Percentiles rank a stretch among this genome's conserved stretches.
Evolutionary conservation across 1,140 invertebrate species (phyloP).

Genomic region (Pseudomyrmex flavicornis): DNA sequence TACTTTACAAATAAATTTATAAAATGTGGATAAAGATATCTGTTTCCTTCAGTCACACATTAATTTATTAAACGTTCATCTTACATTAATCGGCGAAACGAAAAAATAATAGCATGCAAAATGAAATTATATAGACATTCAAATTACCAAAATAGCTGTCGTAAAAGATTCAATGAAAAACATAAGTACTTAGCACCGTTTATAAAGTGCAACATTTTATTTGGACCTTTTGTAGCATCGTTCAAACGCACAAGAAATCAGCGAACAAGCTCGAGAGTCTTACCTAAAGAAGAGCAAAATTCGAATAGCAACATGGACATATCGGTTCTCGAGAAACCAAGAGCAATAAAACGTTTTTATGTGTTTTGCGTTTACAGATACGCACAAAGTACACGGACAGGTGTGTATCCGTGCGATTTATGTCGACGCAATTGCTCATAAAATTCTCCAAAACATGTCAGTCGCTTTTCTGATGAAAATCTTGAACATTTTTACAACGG

Average conservation of each 20-base stretch:
- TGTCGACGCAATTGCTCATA: slow-evolving; percentile 32
- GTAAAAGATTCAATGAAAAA: background rate
- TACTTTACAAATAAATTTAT: background rate
- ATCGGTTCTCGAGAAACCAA: slow-evolving; percentile 36
- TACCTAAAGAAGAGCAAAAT: slow-evolving; percentile 1
- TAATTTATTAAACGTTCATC: background rate
- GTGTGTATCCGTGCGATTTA: slow-evolving; percentile 58
- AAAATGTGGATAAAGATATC: too few relatives aligned
- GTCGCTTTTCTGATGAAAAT: slow-evolving; percentile 25
- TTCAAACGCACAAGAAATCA: slow-evolving; percentile 58
- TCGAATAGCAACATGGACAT: slow-evolving; percentile 14
- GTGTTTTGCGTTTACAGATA: background rate
- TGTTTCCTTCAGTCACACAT: background rate
- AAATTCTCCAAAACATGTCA: slow-evolving; percentile 35
- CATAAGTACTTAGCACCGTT: background rate
- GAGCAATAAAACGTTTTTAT: slow-evolving; percentile 58
- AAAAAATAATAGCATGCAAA: slow-evolving; percentile 18
- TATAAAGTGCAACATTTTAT: background rate
- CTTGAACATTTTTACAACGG: slow-evolving; percentile 17
- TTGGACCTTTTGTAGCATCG: background rate
- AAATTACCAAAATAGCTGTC: slow-evolving; percentile 2
- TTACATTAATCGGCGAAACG: background rate
- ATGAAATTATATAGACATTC: background rate
- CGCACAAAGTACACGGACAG: slow-evolving; percentile 47
- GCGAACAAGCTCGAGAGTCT: slow-evolving; percentile 47